These are phyloP conservation scores for Lateolabrax maculatus DNA, from an alignment of 2,797 vertebrate species.

Conservation along the genomic window DNA sequence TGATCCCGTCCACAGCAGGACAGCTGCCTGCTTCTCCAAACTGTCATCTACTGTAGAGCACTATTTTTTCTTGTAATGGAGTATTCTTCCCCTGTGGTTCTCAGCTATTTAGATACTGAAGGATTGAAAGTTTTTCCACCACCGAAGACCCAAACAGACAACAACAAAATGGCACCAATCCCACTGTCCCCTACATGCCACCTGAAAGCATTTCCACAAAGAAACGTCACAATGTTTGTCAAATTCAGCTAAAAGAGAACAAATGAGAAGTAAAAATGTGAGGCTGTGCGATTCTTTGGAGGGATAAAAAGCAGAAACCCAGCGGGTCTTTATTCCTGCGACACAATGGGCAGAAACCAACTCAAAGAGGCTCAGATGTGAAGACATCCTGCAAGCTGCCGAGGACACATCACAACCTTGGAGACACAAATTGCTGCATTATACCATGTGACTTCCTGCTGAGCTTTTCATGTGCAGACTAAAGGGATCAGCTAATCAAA, in stretches of 20 bases:
- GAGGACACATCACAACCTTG: constrained; percentile 61
- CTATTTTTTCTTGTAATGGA: not conserved
- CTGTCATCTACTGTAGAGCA: too few relatives aligned
- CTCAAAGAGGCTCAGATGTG: constrained; percentile 72
- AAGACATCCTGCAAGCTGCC: constrained; percentile 51
- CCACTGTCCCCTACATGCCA: not conserved
- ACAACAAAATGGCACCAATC: not conserved
- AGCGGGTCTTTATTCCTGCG: constrained; percentile 55
- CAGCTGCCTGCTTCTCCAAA: too few relatives aligned
- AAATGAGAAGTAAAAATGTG: constrained; percentile 19
- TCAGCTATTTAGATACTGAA: not conserved
- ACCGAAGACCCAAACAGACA: not conserved
- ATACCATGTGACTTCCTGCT: constrained; percentile 67
- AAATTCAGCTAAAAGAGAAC: not conserved
- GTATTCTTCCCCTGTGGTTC: not conserved
- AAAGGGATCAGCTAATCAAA: constrained; percentile 65
- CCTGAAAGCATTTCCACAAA: not conserved
- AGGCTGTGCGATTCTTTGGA: constrained; percentile 27
- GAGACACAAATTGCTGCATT: constrained; percentile 76
- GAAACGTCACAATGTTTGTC: not conserved
- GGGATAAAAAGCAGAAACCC: not conserved
- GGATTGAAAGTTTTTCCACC: not conserved
- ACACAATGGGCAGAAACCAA: constrained; percentile 60
- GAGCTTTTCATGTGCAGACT: constrained; percentile 75
- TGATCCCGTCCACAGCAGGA: too few relatives aligned